Evolutionary conservation across 2,113 vertebrate species (phyloP).

Genomic region (Erpornis zantholeuca): DNA sequence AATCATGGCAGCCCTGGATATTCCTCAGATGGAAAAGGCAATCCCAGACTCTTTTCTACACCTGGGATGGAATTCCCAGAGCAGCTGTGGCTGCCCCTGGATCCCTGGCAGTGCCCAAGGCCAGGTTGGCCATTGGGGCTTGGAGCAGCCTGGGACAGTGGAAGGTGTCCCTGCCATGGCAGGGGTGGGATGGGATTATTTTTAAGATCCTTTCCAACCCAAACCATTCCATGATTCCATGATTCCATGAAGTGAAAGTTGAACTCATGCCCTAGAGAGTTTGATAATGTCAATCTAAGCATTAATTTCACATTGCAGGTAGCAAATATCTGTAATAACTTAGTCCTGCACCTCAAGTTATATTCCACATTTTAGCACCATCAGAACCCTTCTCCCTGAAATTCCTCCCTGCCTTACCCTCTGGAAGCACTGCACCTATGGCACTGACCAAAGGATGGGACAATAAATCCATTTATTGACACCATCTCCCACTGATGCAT

Average conservation of each 20-base stretch:
- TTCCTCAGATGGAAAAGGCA: not conserved
- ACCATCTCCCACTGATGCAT: not conserved
- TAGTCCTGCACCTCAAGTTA: not conserved
- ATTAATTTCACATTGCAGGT: not conserved
- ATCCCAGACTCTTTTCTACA: not conserved
- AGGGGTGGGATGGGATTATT: fast-evolving
- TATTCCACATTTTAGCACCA: not conserved
- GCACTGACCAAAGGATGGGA: not conserved
- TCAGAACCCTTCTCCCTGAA: not conserved
- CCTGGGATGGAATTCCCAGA: not conserved
- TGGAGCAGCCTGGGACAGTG: not conserved
- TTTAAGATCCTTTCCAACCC: not conserved
- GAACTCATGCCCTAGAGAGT: not conserved
- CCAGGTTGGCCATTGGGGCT: not conserved
- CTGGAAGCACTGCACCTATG: not conserved
- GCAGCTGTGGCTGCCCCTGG: not conserved
- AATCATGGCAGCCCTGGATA: not conserved
- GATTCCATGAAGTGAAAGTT: not conserved
- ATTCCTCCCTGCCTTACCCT: not conserved
- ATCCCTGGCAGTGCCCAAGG: not conserved
- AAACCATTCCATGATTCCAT: not conserved
- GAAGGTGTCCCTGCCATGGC: not conserved
- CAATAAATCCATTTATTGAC: not conserved
- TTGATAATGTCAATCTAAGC: not conserved
- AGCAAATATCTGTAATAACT: not conserved